These are phyloP conservation scores for Thelaira solivaga DNA, from an alignment of 2,888 invertebrate species.

Conservation along the genomic window DNA sequence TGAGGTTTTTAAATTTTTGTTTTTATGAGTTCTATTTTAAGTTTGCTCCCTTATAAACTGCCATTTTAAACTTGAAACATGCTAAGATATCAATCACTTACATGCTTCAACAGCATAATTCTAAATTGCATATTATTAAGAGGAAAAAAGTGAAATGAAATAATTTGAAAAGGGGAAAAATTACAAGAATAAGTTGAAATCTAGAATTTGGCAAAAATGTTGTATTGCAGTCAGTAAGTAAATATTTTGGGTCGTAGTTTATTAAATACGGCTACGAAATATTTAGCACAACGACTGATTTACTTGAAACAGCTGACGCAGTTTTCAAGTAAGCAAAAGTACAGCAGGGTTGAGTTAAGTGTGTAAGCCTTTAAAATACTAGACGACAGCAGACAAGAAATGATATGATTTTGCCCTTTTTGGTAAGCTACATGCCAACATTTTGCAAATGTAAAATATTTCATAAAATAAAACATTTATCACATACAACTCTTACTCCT, in stretches of 20 bases:
- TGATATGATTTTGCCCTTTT: not conserved
- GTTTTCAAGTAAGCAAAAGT: slow-evolving; percentile 11
- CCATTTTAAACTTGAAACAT: slow-evolving; percentile 25
- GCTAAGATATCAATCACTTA: slow-evolving; percentile 52
- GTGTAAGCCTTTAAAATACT: too few species aligned
- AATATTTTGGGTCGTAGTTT: not conserved
- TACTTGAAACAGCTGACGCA: slow-evolving; percentile 55
- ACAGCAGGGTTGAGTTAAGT: slow-evolving; percentile 16
- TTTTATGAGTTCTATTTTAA: slow-evolving; percentile 24
- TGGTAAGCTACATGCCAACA: not conserved
- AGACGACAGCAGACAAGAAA: too few species aligned
- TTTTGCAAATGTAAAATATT: slow-evolving; percentile 34
- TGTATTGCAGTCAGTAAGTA: not conserved
- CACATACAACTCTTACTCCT: slow-evolving; percentile 18
- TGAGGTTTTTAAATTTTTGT: slow-evolving; percentile 1
- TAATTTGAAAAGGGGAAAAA: slow-evolving; percentile 40
- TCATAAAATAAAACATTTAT: slow-evolving; percentile 41
- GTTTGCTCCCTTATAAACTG: not conserved
- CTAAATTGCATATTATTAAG: slow-evolving; percentile 31
- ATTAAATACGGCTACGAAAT: not conserved
- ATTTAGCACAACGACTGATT: slow-evolving; percentile 20
- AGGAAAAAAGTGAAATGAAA: slow-evolving; percentile 23
- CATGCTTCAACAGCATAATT: slow-evolving; percentile 19
- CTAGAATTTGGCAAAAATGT: not conserved
- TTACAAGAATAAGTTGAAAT: not conserved